These are phyloP conservation scores for Bellardia pandia DNA, from an alignment of 2,888 invertebrate genomes.

Conservation along the genomic window DNA sequence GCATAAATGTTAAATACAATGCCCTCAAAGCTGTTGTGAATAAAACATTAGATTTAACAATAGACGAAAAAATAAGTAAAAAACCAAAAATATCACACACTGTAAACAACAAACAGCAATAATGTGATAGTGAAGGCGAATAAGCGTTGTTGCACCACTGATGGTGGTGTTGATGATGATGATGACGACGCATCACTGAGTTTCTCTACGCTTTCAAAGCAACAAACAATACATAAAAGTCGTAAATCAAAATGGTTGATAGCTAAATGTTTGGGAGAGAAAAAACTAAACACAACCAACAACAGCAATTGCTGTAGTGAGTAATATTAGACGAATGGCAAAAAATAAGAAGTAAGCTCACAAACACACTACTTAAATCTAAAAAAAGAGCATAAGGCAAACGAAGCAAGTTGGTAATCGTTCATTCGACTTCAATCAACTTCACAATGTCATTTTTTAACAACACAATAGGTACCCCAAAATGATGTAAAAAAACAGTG, in stretches of 20 bases:
- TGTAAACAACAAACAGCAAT: slow-evolving; percentile 14
- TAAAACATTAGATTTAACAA: slow-evolving; percentile 65
- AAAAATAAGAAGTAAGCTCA: slow-evolving; percentile 63
- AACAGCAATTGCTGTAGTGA: slow-evolving; percentile 13
- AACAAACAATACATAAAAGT: slow-evolving; percentile 75
- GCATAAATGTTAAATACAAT: slow-evolving; percentile 65
- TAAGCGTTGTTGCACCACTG: slow-evolving; percentile 7
- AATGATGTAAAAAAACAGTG: not conserved
- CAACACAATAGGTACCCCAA: slow-evolving; percentile 19
- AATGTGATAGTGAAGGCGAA: slow-evolving; percentile 18
- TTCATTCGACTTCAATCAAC: slow-evolving; percentile 79
- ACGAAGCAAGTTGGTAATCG: slow-evolving; percentile 73
- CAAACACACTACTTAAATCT: slow-evolving; percentile 57
- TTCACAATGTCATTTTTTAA: slow-evolving; percentile 72
- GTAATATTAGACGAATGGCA: not conserved
- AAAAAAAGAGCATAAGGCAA: slow-evolving; percentile 63
- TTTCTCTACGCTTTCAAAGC: slow-evolving; percentile 69
- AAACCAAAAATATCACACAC: slow-evolving; percentile 8
- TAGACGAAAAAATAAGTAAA: slow-evolving; percentile 44
- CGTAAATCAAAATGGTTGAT: slow-evolving; percentile 85
- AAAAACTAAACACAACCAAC: slow-evolving; percentile 38
- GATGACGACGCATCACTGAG: slow-evolving; percentile 72
- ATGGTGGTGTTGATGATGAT: slow-evolving; percentile 36
- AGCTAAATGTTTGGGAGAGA: slow-evolving; percentile 74
- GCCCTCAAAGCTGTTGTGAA: slow-evolving; percentile 55